A percentile compares a stretch with the other conserved stretches of the same genome.
Evolutionary conservation across 2,113 vertebrate species (phyloP).

Genomic region (Anarrhichthys ocellatus): DNA sequence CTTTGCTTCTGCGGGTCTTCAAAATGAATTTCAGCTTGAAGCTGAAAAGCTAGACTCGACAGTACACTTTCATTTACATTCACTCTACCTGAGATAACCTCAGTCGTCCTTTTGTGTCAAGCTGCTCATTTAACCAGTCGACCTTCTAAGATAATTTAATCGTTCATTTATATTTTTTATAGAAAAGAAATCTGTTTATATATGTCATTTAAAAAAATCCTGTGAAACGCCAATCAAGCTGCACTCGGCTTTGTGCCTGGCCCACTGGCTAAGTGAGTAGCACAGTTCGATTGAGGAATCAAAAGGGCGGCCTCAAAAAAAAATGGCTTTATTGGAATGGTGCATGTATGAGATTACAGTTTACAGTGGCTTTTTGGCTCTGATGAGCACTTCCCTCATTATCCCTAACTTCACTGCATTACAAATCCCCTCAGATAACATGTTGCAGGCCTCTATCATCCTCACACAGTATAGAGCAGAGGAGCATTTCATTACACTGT

Average conservation of each 20-base stretch:
- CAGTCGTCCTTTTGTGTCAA: conserved; percentile 12
- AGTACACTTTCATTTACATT: conserved; percentile 1
- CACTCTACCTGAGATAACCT: conserved; percentile 11
- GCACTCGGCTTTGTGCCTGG: conserved; percentile 1
- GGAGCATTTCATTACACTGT: conserved; percentile 68
- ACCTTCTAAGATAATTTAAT: conserved; percentile 4
- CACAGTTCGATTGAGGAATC: conserved; percentile 55
- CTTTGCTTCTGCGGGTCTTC: conserved; percentile 3
- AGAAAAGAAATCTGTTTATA: conserved; percentile 13
- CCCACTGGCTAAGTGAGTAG: conserved; percentile 4
- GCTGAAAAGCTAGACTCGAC: not conserved
- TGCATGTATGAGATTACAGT: conserved; percentile 51
- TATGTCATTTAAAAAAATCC: conserved; percentile 6
- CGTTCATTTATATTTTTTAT: conserved; percentile 21
- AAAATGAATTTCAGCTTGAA: conserved; percentile 13
- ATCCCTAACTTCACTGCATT: conserved; percentile 60
- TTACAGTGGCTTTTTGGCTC: conserved; percentile 56
- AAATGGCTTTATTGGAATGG: conserved; percentile 17
- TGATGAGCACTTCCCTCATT: conserved; percentile 62
- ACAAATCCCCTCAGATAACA: conserved; percentile 70
- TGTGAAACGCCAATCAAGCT: conserved; percentile 24
- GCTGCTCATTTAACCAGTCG: conserved; percentile 28
- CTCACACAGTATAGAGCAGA: conserved; percentile 35
- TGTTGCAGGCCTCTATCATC: conserved; percentile 62
- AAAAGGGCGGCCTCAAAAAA: conserved; percentile 28